Evolutionary conservation across 2,888 invertebrate genomes (phyloP), one percentile per base, ranked within the genome.

Genomic region (Horisme vitalbata): DNA sequence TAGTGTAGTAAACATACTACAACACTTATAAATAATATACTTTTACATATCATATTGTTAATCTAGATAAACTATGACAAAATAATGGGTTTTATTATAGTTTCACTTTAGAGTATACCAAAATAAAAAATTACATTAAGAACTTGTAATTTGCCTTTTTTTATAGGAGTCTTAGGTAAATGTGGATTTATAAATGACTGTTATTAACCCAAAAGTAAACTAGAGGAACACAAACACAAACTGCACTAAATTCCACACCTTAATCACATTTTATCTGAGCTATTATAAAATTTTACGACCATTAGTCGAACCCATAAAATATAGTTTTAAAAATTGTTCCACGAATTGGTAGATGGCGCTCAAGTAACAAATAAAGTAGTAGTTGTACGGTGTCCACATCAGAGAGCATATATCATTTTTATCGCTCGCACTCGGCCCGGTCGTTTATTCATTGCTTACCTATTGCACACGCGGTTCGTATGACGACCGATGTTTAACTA

Each of bases 401-500:
- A 76, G 76, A 59, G 64, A 63, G 61, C 79, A 83, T 90, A 87
- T 87, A 85, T 90, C 88, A 90, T 89, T 90, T 90, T 90, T 90
- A 90, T 90, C 88, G 87, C 78, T 75, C 76, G 77, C 78, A 79
- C 83, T 83, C 77, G 75, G 74, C 68, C 75, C 77, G 72, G 69
- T 70, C 80, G 80, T 81, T 85, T 87, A 87, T 89, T 89, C 87
- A 86, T 85, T 83, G 86, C 81, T 83, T 82, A 86, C 88, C 86
- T 89, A 89, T 86, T 86, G 86, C 85, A 83, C 71, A 75, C 79
- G 76, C 70, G 71, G 67, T 62, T 66, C 49, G 63, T 72, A 63
- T 80, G 79, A 82, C 73, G 76, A 75, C 71, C 74, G 57, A 54
- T 32, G 45, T 50, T 41, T 59, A 68, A 73, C 74, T 62, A 65